Evolutionary conservation across 2,113 vertebrate genomes (phyloP).

Genomic region (Falcunculus frontatus): DNA sequence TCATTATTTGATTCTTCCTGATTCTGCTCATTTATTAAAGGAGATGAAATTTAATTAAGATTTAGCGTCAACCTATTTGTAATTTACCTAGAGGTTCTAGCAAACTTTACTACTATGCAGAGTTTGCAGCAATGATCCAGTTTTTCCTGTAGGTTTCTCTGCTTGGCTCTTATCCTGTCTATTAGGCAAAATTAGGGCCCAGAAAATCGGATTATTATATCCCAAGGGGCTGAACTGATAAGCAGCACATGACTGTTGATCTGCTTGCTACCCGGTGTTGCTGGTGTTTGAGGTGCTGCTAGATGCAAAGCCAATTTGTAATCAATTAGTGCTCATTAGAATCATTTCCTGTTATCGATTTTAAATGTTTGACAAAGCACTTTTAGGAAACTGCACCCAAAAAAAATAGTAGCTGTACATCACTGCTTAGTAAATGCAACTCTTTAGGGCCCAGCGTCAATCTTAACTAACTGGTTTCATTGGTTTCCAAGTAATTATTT

Average conservation of each 20-base stretch:
- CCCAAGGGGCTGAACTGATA: constrained; percentile 76
- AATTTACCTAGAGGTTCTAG: constrained; percentile 22
- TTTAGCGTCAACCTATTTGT: constrained; percentile 6
- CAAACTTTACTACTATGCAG: constrained; percentile 54
- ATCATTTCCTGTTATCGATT: constrained; percentile 76
- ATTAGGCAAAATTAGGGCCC: constrained; percentile 83
- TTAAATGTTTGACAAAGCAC: constrained; percentile 65
- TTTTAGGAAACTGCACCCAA: constrained; percentile 31
- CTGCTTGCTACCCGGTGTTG: constrained; percentile 64
- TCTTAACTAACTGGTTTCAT: constrained; percentile 53
- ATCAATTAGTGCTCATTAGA: constrained; percentile 88
- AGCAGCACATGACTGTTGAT: constrained; percentile 81
- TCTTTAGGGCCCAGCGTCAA: constrained; percentile 44
- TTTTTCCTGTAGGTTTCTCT: constrained; percentile 62
- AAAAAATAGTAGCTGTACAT: background rate
- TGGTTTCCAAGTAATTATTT: constrained; percentile 69
- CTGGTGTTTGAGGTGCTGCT: constrained; percentile 68
- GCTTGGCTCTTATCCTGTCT: constrained; percentile 74
- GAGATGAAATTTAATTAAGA: constrained; percentile 9
- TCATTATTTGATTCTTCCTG: background rate
- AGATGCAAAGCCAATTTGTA: constrained; percentile 86
- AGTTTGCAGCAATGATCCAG: constrained; percentile 52
- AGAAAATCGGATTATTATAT: constrained; percentile 86
- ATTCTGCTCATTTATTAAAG: background rate
- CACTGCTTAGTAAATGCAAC: constrained; percentile 54